These are phyloP conservation scores for Camptogramma bilineatum DNA, from an alignment of 2,888 invertebrate species.

Conservation along the genomic window DNA sequence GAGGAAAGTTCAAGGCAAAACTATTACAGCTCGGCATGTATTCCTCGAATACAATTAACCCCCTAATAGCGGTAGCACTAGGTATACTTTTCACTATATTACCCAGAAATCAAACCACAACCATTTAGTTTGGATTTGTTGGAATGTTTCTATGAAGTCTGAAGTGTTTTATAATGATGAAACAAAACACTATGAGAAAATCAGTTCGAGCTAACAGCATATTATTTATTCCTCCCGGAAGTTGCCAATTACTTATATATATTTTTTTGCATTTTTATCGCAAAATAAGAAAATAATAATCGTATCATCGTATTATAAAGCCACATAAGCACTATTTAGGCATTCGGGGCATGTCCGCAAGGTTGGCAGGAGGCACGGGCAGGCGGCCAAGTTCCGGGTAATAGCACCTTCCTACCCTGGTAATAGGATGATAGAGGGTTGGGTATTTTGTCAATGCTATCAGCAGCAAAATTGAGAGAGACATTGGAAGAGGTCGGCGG, in stretches of 20 bases:
- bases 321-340: background rate
- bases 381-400: constrained; percentile 22
- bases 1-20: constrained; percentile 5
- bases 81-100: constrained; percentile 5
- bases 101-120: constrained; percentile 6
- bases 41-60: background rate
- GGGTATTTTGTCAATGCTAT: constrained; percentile 3
- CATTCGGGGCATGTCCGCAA: constrained; percentile 1
- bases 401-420: constrained; percentile 9
- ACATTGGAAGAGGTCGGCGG: no score
- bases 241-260: no score
- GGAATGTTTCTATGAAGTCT: no score
- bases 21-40: background rate
- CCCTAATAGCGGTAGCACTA: constrained; percentile 3
- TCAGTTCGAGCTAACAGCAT: no score
- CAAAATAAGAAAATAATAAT: no score
- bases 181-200: no score
- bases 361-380: constrained; percentile 30
- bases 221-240: no score
- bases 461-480: no score
- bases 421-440: constrained; percentile 12
- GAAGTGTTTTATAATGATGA: no score
- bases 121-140: background rate
- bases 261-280: no score
- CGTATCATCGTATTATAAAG: background rate